Conservation (phyloP, 2,888 invertebrate species). For the Drosophila testacea region DNA sequence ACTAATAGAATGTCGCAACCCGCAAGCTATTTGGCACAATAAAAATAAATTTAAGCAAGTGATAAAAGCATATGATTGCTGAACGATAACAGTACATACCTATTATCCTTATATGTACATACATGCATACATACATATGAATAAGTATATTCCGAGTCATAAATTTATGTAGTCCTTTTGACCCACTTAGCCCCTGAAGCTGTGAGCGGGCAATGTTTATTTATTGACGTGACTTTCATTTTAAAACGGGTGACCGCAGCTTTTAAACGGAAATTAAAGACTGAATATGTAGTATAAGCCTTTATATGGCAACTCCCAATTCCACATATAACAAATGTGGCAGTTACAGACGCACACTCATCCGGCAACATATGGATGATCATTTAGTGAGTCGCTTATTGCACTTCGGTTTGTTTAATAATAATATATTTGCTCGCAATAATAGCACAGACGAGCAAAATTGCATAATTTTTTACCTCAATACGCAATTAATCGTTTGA, state of each 20-base stretch:
- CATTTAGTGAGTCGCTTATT: conserved; percentile 24
- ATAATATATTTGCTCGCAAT: conserved; percentile 22
- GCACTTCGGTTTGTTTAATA: conserved; percentile 40
- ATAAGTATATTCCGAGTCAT: background rate
- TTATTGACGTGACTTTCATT: conserved; percentile 72
- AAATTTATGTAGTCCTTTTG: conserved; percentile 14
- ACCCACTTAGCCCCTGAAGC: background rate
- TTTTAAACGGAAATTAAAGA: conserved; percentile 75
- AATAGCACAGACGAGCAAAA: conserved; percentile 6
- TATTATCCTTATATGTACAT: background rate
- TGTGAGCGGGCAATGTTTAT: conserved; percentile 49
- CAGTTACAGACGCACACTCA: conserved; percentile 1
- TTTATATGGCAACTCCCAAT: conserved; percentile 35
- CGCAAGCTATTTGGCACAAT: conserved; percentile 48
- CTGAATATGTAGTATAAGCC: conserved; percentile 35
- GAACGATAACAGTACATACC: conserved; percentile 21
- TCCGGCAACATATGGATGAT: conserved; percentile 19
- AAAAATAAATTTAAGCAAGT: conserved; percentile 62
- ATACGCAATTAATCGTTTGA: conserved; percentile 17
- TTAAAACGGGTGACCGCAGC: conserved; percentile 60
- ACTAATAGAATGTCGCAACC: conserved; percentile 17
- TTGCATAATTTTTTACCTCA: conserved; percentile 26
- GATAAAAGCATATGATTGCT: conserved; percentile 45
- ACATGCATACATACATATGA: conserved; percentile 1
- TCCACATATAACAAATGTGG: conserved; percentile 16